Evolutionary conservation across 1,140 invertebrate genomes (phyloP).

Genomic region (Drosophila baimaii): DNA sequence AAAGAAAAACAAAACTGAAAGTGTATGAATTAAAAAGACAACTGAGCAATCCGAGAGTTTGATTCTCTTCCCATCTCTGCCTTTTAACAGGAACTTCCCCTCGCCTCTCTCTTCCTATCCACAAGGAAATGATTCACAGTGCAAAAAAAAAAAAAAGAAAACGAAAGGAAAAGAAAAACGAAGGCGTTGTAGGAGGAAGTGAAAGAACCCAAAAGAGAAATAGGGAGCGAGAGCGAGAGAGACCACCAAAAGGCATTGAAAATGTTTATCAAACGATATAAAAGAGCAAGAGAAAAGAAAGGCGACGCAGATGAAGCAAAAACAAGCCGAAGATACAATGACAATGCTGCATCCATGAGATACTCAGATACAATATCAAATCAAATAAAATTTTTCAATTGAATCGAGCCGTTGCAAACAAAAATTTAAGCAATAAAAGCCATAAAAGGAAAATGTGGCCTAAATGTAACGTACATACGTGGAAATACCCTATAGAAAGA

Average conservation of each 20-base stretch:
- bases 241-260: constrained; percentile 37
- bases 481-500: neutral
- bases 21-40: neutral
- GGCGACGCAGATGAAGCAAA: constrained; percentile 31
- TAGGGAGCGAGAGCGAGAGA: constrained; percentile 27
- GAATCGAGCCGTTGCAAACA: constrained; percentile 19
- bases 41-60: neutral
- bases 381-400: constrained; percentile 40
- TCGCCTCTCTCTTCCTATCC: neutral
- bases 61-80: neutral
- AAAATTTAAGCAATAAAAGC: constrained; percentile 3
- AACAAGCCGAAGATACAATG: constrained; percentile 45
- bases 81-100: constrained; percentile 6
- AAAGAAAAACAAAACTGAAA: no score
- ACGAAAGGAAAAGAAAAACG: constrained; percentile 34
- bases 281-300: constrained; percentile 22
- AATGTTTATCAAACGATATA: constrained; percentile 52
- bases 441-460: neutral
- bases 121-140: constrained; percentile 46
- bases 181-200: constrained; percentile 53
- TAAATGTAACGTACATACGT: neutral
- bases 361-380: constrained; percentile 45
- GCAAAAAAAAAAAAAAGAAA: constrained; percentile 22
- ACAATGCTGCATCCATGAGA: constrained; percentile 47
- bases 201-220: constrained; percentile 39